phyloP scores from a whole-genome alignment of 2,113 vertebrate species.

The Cephalopterus ornatus region DNA sequence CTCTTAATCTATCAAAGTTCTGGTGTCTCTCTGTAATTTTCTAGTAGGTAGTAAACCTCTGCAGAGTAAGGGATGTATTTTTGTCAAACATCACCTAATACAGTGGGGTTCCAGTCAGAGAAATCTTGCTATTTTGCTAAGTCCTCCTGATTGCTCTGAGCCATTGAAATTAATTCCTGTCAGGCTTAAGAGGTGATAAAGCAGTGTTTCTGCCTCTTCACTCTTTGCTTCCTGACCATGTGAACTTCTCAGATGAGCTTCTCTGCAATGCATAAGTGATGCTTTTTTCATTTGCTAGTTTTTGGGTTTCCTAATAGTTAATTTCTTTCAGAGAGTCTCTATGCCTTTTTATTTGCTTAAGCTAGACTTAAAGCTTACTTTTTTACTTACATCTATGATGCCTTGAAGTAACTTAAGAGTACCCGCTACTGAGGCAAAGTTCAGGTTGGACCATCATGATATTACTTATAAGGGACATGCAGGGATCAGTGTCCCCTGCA shows the following conservation, averaged over 20 bases:
- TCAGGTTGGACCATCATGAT: neutral
- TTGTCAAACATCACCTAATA: neutral
- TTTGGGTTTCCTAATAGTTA: neutral
- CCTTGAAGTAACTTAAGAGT: neutral
- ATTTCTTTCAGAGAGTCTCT: neutral
- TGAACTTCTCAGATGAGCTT: neutral
- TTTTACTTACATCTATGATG: neutral
- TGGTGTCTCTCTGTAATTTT: neutral
- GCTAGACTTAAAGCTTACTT: neutral
- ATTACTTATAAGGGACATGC: neutral
- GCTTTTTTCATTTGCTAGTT: neutral
- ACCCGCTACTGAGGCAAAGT: neutral
- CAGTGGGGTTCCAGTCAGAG: neutral
- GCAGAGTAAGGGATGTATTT: neutral
- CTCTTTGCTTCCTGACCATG: neutral
- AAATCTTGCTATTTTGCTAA: neutral
- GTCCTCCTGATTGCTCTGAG: neutral
- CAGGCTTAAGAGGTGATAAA: neutral
- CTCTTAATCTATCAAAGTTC: neutral
- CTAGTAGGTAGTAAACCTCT: neutral
- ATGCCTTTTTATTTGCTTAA: neutral
- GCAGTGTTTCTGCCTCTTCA: neutral
- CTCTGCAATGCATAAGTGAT: neutral
- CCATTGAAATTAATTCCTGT: neutral
- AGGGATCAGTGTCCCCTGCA: neutral